Evolutionary conservation across 2,797 vertebrate species (phyloP).

Genomic region (Acrossocheilus wenchowensis): DNA sequence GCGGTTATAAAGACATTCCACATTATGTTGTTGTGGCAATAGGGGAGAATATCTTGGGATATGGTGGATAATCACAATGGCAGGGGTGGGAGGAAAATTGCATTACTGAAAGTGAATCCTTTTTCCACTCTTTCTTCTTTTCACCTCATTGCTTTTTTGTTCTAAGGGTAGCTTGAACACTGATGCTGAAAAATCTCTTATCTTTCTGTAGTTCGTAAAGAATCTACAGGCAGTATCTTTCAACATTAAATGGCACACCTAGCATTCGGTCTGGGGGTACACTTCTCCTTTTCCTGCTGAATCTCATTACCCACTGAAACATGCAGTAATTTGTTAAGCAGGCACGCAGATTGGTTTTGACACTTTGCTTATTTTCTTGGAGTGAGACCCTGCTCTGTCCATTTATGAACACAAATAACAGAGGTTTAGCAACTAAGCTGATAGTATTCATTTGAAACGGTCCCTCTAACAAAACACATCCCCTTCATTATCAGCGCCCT

Average conservation of each 20-base stretch:
- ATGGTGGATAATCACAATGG: neutral
- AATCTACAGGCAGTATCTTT: neutral
- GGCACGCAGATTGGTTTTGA: slow-evolving; percentile 17
- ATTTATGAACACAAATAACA: slow-evolving; percentile 37
- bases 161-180: neutral
- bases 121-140: neutral
- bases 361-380: slow-evolving; percentile 24
- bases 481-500: neutral
- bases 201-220: neutral
- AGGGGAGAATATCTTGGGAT: slow-evolving; percentile 12
- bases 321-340: slow-evolving; percentile 27
- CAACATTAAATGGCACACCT: neutral
- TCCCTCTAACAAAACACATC: slow-evolving; percentile 6
- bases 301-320: slow-evolving; percentile 23
- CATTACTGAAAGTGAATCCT: neutral
- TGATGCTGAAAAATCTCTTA: neutral
- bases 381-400: slow-evolving; percentile 25
- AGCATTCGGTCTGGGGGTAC: neutral
- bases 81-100: neutral
- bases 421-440: slow-evolving; percentile 10
- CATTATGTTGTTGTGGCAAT: slow-evolving; percentile 29
- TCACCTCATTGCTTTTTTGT: neutral
- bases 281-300: neutral
- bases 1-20: slow-evolving; percentile 16
- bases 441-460: slow-evolving; percentile 21